Evolutionary conservation across 2,888 invertebrate species (phyloP).

Genomic region (Macrophya alboannulata): DNA sequence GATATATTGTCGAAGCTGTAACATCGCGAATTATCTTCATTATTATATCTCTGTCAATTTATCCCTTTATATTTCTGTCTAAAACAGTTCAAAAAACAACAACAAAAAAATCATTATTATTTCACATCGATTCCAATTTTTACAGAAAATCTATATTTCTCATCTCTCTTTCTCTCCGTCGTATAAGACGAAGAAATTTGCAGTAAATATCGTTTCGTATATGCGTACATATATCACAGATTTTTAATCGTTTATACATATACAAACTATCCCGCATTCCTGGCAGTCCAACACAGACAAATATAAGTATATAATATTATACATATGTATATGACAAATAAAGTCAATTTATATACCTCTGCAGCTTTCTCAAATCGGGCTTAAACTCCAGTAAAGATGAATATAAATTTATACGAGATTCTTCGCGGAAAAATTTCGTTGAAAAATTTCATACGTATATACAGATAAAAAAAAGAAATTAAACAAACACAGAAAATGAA

Average conservation of each 20-base stretch:
- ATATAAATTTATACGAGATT: background rate
- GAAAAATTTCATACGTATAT: too few relatives aligned
- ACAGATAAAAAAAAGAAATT: too few relatives aligned
- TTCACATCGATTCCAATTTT: background rate
- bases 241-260: background rate
- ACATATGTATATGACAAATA: too few relatives aligned
- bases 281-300: background rate
- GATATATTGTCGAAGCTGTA: slow-evolving; percentile 4
- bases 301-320: too few relatives aligned
- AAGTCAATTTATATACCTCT: slow-evolving; percentile 72
- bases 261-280: slow-evolving; percentile 2
- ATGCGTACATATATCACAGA: too few relatives aligned
- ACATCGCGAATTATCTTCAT: background rate
- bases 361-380: slow-evolving; percentile 73
- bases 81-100: background rate
- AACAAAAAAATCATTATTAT: background rate
- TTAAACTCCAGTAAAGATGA: background rate
- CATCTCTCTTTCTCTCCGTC: too few relatives aligned
- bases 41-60: background rate
- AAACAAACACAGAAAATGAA: background rate
- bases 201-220: too few relatives aligned
- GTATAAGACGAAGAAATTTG: too few relatives aligned
- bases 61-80: background rate
- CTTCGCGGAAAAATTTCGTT: background rate
- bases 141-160: slow-evolving; percentile 5